Base-by-base conservation (phyloP, 1,140 invertebrate species). In the Aleiodes sp. region DNA sequence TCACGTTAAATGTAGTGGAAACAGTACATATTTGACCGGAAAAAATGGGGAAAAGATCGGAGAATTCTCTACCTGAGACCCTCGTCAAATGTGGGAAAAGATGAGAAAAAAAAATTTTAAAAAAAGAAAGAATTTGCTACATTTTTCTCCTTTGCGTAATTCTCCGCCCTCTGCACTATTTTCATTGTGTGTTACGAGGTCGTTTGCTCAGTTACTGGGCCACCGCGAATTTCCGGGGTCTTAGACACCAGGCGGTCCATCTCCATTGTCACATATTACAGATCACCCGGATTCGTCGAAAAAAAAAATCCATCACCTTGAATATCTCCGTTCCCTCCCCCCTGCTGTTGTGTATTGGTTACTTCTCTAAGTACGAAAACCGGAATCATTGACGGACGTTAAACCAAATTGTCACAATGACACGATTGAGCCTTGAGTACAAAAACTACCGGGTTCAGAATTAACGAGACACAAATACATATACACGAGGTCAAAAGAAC, bases 81-180 rank as follows among this genome's bases (percentile, higher is more conserved):
- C 46, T 52, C 12, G 26, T 46, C 63, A 43, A 31, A 52, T 12
- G 14, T 4, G 7, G 2, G 19, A 21, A 2, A 28, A 65, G 63
- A 41, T 21, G 41, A 26, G 41, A 43, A 19, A 33, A 39, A 43
- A 57, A 52, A 66, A 28, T 4, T 31, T 35, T 29, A 28, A 26
- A 56, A 21, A 72, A 52, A 70, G 56, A 52, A 33, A 33, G 41
- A 24, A 12, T 7, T 21, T 6, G 14, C n/a, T 16, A 28, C 16
- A 26, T 41, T 41, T 57, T 24, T 14, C 9, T 29, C 57, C 65
- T 75, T 75, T 65, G 35, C 37, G 46, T 64, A 71, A 76, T 68
- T 65, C 75, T 52, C 65, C 65, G 52, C 29, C n/a, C 24, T 12
- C 24, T 59, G 56, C 56, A 28, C 56, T 26, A 31, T 65, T 65